A percentile compares a stretch with the other conserved stretches of the same genome.
Conservation (phyloP, 2,113 vertebrate species). For the Tringa solitaria region DNA sequence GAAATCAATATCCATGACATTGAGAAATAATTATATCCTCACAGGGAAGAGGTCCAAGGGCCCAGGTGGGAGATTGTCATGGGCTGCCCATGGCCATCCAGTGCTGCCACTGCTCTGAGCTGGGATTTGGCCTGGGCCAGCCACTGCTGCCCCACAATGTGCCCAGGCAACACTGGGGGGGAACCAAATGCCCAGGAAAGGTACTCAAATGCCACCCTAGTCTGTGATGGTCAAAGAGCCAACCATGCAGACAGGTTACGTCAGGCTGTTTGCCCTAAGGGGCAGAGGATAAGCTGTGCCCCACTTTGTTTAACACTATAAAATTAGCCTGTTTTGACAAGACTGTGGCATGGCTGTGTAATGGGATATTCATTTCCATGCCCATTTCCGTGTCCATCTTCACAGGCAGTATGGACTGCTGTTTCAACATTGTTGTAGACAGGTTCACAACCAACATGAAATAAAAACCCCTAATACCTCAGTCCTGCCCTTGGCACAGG, state of each 20-base stretch:
- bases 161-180: rapidly evolving
- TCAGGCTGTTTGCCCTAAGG: neutral
- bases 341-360: neutral
- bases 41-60: neutral
- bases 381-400: neutral
- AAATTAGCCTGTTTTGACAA: neutral
- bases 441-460: neutral
- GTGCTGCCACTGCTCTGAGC: neutral
- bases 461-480: neutral
- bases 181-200: neutral
- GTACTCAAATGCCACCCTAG: rapidly evolving
- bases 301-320: neutral
- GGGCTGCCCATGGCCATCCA: neutral
- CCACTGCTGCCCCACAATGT: neutral
- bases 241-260: rapidly evolving
- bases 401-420: neutral
- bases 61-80: neutral
- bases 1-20: neutral
- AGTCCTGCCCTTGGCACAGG: neutral
- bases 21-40: neutral
- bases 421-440: neutral
- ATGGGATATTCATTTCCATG: neutral
- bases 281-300: neutral
- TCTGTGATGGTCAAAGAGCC: rapidly evolving
- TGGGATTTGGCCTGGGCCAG: neutral